Conservation (phyloP, 2,797 vertebrate genomes). For the Mus minutoides region DNA sequence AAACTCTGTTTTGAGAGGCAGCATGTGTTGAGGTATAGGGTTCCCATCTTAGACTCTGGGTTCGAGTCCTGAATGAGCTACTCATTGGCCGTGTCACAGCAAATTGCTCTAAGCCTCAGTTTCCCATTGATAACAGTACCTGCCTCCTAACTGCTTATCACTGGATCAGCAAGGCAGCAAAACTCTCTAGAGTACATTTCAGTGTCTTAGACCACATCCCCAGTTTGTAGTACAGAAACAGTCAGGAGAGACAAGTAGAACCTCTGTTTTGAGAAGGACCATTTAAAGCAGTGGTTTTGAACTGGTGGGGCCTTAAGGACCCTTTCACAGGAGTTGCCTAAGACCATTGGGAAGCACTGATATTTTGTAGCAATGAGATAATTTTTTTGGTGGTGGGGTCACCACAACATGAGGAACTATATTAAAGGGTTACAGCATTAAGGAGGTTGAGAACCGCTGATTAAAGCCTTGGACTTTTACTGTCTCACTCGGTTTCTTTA, state of each 20-base stretch:
- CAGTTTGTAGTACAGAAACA: constrained; percentile 2
- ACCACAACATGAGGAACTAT: not conserved
- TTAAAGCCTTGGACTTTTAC: not conserved
- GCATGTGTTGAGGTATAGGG: not conserved
- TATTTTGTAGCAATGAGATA: not conserved
- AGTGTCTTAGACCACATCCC: constrained; percentile 9
- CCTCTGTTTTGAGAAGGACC: not conserved
- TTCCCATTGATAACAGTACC: not conserved
- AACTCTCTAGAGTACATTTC: not conserved
- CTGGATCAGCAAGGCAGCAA: not conserved
- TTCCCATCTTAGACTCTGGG: constrained; percentile 28
- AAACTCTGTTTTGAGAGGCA: not conserved
- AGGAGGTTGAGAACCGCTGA: not conserved
- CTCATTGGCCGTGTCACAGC: not conserved
- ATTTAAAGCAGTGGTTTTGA: not conserved
- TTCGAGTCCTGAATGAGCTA: not conserved
- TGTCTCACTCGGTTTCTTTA: constrained; percentile 8
- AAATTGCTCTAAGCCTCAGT: constrained; percentile 25
- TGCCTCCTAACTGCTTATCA: not conserved
- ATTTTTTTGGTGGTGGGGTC: not conserved
- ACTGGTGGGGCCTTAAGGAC: not conserved
- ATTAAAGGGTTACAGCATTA: not conserved
- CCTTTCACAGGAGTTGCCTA: not conserved
- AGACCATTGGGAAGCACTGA: not conserved
- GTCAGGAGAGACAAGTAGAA: not conserved